These are phyloP conservation scores for Odontomachus brunneus DNA, from an alignment of 1,140 invertebrate species.

Conservation along the genomic window DNA sequence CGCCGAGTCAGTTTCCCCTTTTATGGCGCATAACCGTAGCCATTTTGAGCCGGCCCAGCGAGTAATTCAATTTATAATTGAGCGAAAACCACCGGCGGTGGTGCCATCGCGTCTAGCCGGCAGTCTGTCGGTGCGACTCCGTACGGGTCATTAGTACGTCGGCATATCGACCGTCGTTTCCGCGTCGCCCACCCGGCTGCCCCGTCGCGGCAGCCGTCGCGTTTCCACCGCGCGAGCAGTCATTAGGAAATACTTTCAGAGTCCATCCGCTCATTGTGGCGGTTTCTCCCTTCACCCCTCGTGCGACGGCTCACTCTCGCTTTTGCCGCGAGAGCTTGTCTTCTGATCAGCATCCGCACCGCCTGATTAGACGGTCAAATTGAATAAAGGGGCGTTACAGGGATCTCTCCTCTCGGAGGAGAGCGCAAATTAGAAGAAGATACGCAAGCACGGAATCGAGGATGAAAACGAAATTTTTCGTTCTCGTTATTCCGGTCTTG, in stretches of 20 bases:
- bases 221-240: slow-evolving; percentile 58
- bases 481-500: too few relatives aligned
- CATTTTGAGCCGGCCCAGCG: slow-evolving; percentile 70
- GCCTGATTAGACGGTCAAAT: too few relatives aligned
- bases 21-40: slow-evolving; percentile 74
- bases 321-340: slow-evolving; percentile 19
- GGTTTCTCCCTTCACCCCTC: slow-evolving; percentile 39
- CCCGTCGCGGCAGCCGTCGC: slow-evolving; percentile 13
- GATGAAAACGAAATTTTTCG: too few relatives aligned
- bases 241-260: slow-evolving; percentile 79
- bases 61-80: slow-evolving; percentile 78
- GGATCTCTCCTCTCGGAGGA: too few relatives aligned
- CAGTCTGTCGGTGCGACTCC: slow-evolving; percentile 80
- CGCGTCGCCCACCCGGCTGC: slow-evolving; percentile 54
- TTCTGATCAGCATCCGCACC: background rate
- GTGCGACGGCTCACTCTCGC: slow-evolving; percentile 40
- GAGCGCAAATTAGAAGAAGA: too few relatives aligned
- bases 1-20: slow-evolving; percentile 66
- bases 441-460: too few relatives aligned
- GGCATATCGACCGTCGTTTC: slow-evolving; percentile 80
- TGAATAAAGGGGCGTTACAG: background rate
- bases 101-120: slow-evolving; percentile 79
- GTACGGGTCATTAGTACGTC: slow-evolving; percentile 81
- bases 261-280: slow-evolving; percentile 78
- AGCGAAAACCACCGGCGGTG: slow-evolving; percentile 77